Base-by-base conservation (phyloP, 2,888 invertebrate genomes). In the Tineola bisselliella region DNA sequence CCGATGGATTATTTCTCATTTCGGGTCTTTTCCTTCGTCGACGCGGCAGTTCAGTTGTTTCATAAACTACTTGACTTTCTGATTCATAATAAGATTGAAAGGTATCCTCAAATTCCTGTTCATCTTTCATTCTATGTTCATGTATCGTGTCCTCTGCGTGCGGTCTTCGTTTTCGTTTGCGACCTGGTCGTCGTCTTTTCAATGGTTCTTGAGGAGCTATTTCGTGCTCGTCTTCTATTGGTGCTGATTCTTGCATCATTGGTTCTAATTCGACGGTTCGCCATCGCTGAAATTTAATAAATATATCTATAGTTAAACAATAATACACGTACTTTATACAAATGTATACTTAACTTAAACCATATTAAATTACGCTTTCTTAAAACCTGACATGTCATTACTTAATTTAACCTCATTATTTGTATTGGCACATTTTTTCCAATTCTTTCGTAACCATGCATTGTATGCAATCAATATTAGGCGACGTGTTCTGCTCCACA, bases 141-240 rank as follows among this genome's bases (percentile, higher is more conserved):
- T 17, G 13, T 33, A 33, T 66, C 54, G 67, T 64, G 33, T 75
- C 76, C 58, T 76, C 77, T 25, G 71, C 65, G 61, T 86, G 83
- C n/a, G 90, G 91, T 56, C 90, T 84, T 62, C 90, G 84, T 75
- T 90, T 91, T 62, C 91, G 86, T 77, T 91, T 91, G 11, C 90
- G 84, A 1, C 77, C 77, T 10, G 80, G 70, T 65, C 89, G 76
- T 43, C 89, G 77, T 5, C 88, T 78, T 68, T 83, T 81, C 5
- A 81, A 77, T 0, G 71, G 68, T 62, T 79, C 77, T 30, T 79
- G 80, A 25, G 73, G 69, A 13, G 71, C 68, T 2, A 69, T 72
- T 43, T 75, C 74, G n/a, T 76, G 76, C 84, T 84, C 84, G 11
- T 70, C 70, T 31, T 73, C 71, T 11, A 67, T 64, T 62, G 66